Base-by-base conservation (phyloP, 2,797 vertebrate species). In the Pogoniulus pusillus region DNA sequence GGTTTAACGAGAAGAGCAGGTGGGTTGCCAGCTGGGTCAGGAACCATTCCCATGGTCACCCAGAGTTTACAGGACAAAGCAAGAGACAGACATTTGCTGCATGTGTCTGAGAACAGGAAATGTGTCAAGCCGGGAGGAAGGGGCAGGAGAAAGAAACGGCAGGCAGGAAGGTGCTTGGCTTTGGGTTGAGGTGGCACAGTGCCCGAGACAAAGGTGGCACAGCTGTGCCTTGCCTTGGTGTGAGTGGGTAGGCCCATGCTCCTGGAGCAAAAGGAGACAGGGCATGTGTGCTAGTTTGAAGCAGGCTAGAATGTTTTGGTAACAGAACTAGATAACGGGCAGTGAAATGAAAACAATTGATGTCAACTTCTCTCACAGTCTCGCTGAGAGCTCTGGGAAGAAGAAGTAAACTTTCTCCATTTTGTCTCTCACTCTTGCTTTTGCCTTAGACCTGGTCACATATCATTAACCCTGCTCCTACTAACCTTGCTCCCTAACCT, bases 21-120 rank as follows among this genome's bases (percentile, higher is more conserved):
- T 3, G 0, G 47, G 41, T 64, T 90, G 89, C 84, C 81, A 90
- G 91, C 78, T 92, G 90, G 90, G 85, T 93, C 91, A 85, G 82
- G 70, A 95, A 66, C 82, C 1, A 87, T 97, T 96, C 89, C 95
- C 94, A 96, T 97, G 94, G 95, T 93, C 95, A 96, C 95, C 75
- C 1, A 0, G 71, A 87, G 80, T 97, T 94, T 96, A 96, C 70
- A 80, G 90, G 90, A 94, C 91, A 96, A 93, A 88, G 92, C 57
- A 85, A 76, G 88, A 95, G 87, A 77, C 53, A 75, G 17, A 43
- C 4, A 68, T 89, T 93, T 87, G 71, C 89, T 93, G 82, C 55
- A 91, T 90, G 87, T 69, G 53, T 81, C 89, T 93, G 62, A 90
- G 90, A 90, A 77, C 49, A 93, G 90, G 81, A 94, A 95, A 80